Evolutionary conservation across 2,113 vertebrate species (phyloP), one percentile per base, ranked within the genome.

Genomic region (Fukomys damarensis): DNA sequence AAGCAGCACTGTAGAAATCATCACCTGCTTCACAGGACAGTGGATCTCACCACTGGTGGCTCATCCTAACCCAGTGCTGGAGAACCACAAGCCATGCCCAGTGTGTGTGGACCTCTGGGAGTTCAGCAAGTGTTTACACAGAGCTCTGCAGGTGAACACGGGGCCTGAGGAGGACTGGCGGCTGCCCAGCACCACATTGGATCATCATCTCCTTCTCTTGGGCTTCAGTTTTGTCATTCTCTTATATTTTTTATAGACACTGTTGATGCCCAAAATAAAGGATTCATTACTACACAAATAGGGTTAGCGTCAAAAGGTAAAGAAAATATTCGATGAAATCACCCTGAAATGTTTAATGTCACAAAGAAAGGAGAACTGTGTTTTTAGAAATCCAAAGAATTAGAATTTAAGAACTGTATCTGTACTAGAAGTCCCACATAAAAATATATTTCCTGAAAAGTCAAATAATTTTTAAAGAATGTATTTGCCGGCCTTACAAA

Each of bases 361-460:
- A 81, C 89, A 79, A 30, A 63, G 91, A 30, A 89, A 5, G 9
- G 5, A 32, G 41, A 93, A 81, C 13, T 52, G 16, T 70, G n/a
- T 86, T 95, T 84, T 2, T 92, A 63, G 56, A 87, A 93, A 84
- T 81, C 14, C n/a, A n/a, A n/a, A n/a, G n/a, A n/a, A n/a, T n/a
- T n/a, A n/a, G n/a, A n/a, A n/a, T n/a, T n/a, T 63, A 43, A 56
- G 84, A 79, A 41, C 3, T 61, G 14, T 68, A 43, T 86, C 17
- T 56, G 8, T 80, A 58, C 2, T 2, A n/a, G 56, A 79, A 95
- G 14, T 38, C 1, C 7, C 5, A 80, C 7, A 59, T 58, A 49
- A 93, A 41, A 86, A 76, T 58, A 59, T 13, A 35, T 82, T 95
- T 88, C 58, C 77, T 92, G 26, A 96, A 93, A 84, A 89, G 35